phyloP scores from a whole-genome alignment of 2,797 vertebrate species.

The Otolemur crassicaudatus region DNA sequence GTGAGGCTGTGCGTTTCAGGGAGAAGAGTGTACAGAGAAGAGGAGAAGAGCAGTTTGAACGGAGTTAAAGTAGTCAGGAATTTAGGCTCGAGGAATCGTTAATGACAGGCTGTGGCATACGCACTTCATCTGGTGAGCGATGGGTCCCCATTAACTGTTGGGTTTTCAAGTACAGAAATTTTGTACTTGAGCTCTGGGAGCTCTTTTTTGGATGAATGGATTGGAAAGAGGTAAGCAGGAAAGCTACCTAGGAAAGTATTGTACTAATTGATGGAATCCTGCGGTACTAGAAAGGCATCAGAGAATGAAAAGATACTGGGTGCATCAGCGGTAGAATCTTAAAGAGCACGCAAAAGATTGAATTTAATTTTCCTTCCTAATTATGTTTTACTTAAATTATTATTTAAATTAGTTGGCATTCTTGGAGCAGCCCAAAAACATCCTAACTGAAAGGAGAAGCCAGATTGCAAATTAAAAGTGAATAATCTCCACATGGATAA shows the following conservation, averaged over 20 bases:
- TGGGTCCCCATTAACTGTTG: neutral
- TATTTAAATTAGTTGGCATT: slow-evolving; percentile 80
- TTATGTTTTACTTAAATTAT: slow-evolving; percentile 78
- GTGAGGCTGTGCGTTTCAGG: neutral
- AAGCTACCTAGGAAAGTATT: neutral
- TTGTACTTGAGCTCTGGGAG: neutral
- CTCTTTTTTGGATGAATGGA: neutral
- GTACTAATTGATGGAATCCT: slow-evolving; percentile 8
- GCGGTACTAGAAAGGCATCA: neutral
- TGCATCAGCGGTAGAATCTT: slow-evolving; percentile 51
- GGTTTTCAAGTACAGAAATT: slow-evolving; percentile 5
- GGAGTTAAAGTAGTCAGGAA: neutral
- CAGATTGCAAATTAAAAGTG: slow-evolving; percentile 79
- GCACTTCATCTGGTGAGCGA: neutral
- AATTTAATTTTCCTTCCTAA: slow-evolving; percentile 73
- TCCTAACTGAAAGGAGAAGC: slow-evolving; percentile 67
- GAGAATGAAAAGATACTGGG: neutral
- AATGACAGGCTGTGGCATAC: neutral
- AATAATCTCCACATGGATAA: slow-evolving; percentile 75
- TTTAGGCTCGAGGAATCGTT: neutral
- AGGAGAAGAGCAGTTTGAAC: neutral
- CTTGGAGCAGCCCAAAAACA: slow-evolving; percentile 58
- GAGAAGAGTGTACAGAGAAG: neutral
- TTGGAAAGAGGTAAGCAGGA: neutral
- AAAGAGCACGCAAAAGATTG: slow-evolving; percentile 68